These are phyloP conservation scores for Tetropium fuscum DNA, from an alignment of 2,888 invertebrate genomes.

Conservation along the genomic window DNA sequence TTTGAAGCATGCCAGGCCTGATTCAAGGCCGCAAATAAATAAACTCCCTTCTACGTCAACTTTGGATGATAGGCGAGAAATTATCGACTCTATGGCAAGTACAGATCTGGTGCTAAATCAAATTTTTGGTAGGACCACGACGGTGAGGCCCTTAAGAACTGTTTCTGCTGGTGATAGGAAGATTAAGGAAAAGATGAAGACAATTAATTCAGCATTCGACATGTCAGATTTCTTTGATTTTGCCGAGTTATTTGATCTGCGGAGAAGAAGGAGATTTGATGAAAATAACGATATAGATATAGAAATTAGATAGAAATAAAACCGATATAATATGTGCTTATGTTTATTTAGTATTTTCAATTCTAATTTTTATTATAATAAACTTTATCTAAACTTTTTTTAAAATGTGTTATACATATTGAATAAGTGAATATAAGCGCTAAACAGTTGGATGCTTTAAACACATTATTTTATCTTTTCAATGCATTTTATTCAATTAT, in stretches of 20 bases:
- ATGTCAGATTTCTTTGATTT: constrained; percentile 35
- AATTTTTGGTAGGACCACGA: not conserved
- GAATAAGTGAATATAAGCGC: no score
- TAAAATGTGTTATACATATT: no score
- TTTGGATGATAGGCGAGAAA: no score
- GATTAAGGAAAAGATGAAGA: constrained; percentile 28
- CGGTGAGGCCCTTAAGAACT: not conserved
- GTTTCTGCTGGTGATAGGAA: not conserved
- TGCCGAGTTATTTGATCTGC: constrained; percentile 34
- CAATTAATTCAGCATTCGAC: constrained; percentile 34
- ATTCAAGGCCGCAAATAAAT: constrained; percentile 13
- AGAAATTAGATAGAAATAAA: constrained; percentile 39
- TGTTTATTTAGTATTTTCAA: no score
- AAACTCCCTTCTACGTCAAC: no score
- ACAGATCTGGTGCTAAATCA: not conserved
- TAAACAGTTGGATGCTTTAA: no score
- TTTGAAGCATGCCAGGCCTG: constrained; percentile 15
- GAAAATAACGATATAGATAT: constrained; percentile 24
- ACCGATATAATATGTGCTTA: no score
- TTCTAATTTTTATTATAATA: no score
- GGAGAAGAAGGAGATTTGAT: constrained; percentile 38
- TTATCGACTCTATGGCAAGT: not conserved
- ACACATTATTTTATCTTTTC: no score
- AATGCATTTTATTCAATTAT: no score
- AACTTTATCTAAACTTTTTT: no score